Conservation (phyloP, 1,140 invertebrate species). For the Manduca sexta region DNA sequence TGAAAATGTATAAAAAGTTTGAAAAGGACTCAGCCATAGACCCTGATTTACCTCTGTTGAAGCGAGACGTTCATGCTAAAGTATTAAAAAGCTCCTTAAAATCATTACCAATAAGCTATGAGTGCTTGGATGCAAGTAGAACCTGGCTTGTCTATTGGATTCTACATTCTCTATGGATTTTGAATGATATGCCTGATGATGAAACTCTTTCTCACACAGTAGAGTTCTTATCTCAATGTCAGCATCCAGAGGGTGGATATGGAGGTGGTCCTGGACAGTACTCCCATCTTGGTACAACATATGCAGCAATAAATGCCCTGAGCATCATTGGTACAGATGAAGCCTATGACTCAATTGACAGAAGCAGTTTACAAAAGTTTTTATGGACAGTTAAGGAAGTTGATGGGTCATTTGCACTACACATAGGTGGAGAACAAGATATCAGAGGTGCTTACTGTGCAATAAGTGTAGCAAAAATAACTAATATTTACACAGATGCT, state of each 20-base stretch:
- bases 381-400: slow-evolving; percentile 82
- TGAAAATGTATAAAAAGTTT: slow-evolving; percentile 78
- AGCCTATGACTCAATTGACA: slow-evolving; percentile 90
- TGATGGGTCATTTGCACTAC: slow-evolving; percentile 95
- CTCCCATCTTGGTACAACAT: slow-evolving; percentile 96
- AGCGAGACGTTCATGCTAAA: slow-evolving; percentile 77
- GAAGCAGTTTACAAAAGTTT: slow-evolving; percentile 84
- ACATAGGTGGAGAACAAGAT: slow-evolving; percentile 95
- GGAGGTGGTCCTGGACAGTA: slow-evolving; percentile 94
- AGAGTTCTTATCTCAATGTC: slow-evolving; percentile 84
- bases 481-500: slow-evolving; percentile 82
- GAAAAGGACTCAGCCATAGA: slow-evolving; percentile 73
- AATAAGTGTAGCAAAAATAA: slow-evolving; percentile 88
- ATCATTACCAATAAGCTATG: slow-evolving; percentile 79
- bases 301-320: slow-evolving; percentile 95
- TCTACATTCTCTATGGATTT: slow-evolving; percentile 88
- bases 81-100: slow-evolving; percentile 82
- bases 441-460: slow-evolving; percentile 97
- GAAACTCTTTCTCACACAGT: slow-evolving; percentile 79
- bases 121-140: slow-evolving; percentile 93
- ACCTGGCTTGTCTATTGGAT: slow-evolving; percentile 98
- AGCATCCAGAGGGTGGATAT: slow-evolving; percentile 90
- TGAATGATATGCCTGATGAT: slow-evolving; percentile 82
- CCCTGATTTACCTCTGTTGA: slow-evolving; percentile 77
- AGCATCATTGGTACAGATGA: slow-evolving; percentile 90